These are phyloP conservation scores for Bradynema listronoti DNA, from an alignment of 1,140 invertebrate genomes.

Conservation along the genomic window DNA sequence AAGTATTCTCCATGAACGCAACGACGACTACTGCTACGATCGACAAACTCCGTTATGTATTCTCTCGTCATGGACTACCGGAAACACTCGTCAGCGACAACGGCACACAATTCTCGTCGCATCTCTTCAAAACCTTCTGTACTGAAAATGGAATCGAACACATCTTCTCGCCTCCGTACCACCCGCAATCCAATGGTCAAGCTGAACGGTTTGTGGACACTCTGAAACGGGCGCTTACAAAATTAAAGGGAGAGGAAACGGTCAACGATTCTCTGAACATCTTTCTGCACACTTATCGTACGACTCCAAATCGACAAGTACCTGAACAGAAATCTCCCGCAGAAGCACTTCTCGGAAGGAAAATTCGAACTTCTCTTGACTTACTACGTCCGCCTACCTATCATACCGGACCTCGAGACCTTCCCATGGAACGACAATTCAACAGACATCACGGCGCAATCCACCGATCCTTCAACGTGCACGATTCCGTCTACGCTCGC, in stretches of 20 bases:
- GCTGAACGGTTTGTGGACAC: conserved; percentile 57
- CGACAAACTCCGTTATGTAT: background rate
- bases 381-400: too few relatives aligned
- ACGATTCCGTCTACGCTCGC: too few relatives aligned
- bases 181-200: conserved; percentile 52
- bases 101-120: conserved; percentile 51
- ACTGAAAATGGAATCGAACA: conserved; percentile 31
- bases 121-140: conserved; percentile 52
- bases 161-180: conserved; percentile 40
- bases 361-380: too few relatives aligned
- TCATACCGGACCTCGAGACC: too few relatives aligned
- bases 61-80: conserved; percentile 31
- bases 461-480: too few relatives aligned
- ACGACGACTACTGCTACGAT: background rate
- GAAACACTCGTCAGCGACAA: conserved; percentile 56
- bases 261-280: background rate
- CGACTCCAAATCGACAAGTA: background rate
- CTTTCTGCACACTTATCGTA: background rate
- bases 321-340: background rate
- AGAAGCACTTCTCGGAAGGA: background rate
- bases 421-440: too few relatives aligned
- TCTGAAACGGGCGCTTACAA: conserved; percentile 22
- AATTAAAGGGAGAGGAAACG: background rate
- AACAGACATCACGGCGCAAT: too few relatives aligned
- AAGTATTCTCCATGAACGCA: too few relatives aligned